Evolutionary conservation across 2,113 vertebrate species (phyloP).

Genomic region (Lophura nycthemera): DNA sequence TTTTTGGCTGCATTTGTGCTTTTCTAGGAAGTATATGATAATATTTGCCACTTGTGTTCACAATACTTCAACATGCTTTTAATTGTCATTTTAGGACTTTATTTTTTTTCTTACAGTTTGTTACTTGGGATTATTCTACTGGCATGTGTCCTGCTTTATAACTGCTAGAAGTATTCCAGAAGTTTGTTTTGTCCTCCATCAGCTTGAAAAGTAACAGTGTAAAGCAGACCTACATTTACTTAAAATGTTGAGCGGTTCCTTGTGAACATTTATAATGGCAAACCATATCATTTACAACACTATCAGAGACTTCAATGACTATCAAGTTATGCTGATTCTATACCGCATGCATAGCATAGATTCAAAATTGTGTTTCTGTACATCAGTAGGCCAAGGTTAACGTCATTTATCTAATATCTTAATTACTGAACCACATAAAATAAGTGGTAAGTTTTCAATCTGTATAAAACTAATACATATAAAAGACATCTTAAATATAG

Average conservation of each 20-base stretch:
- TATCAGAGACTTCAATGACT: background rate
- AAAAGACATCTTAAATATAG: slow-evolving; percentile 29
- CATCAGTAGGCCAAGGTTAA: background rate
- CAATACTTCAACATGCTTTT: background rate
- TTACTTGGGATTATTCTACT: background rate
- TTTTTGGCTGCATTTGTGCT: background rate
- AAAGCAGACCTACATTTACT: background rate
- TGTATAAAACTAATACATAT: slow-evolving; percentile 6
- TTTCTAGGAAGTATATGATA: background rate
- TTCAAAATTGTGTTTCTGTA: slow-evolving; percentile 18
- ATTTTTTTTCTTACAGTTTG: background rate
- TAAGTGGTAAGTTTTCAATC: slow-evolving; percentile 8
- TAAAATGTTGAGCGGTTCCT: background rate
- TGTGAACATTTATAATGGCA: background rate
- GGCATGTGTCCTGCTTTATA: background rate
- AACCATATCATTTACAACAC: background rate
- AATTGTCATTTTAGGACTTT: background rate
- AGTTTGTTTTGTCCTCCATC: background rate
- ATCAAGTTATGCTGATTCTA: background rate
- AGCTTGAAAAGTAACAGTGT: background rate
- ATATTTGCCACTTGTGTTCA: background rate
- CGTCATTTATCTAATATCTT: background rate
- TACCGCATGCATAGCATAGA: background rate
- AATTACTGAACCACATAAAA: slow-evolving; percentile 46
- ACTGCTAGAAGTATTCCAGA: background rate